Evolutionary conservation across 2,113 vertebrate species (phyloP).

Genomic region (Nestor notabilis): DNA sequence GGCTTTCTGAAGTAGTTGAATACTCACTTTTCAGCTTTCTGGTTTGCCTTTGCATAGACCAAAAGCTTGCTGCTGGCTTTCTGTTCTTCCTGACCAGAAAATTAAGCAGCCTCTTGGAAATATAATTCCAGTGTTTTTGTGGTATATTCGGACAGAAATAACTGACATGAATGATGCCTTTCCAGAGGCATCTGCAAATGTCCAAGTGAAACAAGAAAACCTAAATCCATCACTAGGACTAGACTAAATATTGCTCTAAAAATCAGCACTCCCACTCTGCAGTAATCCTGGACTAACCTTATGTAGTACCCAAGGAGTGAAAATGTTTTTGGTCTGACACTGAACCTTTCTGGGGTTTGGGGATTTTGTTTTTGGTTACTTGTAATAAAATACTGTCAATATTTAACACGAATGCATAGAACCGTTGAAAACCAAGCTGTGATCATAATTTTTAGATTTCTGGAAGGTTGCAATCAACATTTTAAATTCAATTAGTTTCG

Average conservation of each 20-base stretch:
- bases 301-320: background rate
- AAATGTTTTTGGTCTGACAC: background rate
- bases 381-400: background rate
- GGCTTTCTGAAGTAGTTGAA: background rate
- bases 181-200: background rate
- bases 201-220: background rate
- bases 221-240: background rate
- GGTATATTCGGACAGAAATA: background rate
- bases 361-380: background rate
- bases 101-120: background rate
- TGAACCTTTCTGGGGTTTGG: background rate
- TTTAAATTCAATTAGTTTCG: background rate
- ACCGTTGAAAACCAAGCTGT: background rate
- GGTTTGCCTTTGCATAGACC: background rate
- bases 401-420: background rate
- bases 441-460: background rate
- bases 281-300: background rate
- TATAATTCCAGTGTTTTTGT: background rate
- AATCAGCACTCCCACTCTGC: background rate
- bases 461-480: background rate
- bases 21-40: background rate
- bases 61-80: background rate
- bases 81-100: background rate
- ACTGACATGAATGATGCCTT: background rate
- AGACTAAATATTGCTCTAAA: conserved; percentile 51